A percentile compares a stretch with the other conserved stretches of the same genome.
Evolutionary conservation across 2,113 vertebrate species (phyloP).

Genomic region (Calyptommatus sinebrachiatus): DNA sequence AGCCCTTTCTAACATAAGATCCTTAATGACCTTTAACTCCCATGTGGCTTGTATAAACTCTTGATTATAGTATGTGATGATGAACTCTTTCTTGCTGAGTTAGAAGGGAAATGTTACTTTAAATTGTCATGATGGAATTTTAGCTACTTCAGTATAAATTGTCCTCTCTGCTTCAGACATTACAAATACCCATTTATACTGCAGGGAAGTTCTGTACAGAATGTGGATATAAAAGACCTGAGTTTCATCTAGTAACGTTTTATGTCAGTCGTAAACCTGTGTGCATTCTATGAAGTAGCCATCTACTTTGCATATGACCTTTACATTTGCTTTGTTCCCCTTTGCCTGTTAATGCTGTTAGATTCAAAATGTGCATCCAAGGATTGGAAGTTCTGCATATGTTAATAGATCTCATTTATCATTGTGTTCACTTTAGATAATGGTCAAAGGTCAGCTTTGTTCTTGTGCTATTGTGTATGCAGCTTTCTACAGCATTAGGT

Average conservation of each 20-base stretch:
- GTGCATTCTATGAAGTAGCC: not conserved
- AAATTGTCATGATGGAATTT: too few species aligned
- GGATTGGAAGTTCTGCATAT: constrained; percentile 17
- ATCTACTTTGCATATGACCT: constrained; percentile 21
- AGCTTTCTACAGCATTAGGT: not conserved
- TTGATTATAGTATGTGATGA: too few species aligned
- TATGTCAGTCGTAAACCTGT: not conserved
- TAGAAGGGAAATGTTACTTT: too few species aligned
- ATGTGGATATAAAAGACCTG: not conserved
- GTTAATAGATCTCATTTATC: constrained; percentile 15
- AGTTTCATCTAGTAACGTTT: constrained; percentile 6
- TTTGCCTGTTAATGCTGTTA: constrained; percentile 33
- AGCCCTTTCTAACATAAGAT: too few species aligned
- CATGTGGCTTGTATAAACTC: too few species aligned
- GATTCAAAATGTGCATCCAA: constrained; percentile 47
- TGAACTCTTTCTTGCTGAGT: too few species aligned
- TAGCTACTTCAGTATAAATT: not conserved
- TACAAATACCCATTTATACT: not conserved
- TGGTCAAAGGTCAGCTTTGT: constrained; percentile 31
- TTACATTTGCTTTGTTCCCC: constrained; percentile 18
- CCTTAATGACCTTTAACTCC: too few species aligned
- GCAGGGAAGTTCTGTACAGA: constrained; percentile 12
- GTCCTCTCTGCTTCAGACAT: not conserved
- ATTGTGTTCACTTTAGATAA: constrained; percentile 39
- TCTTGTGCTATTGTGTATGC: constrained; percentile 4